Conservation (phyloP, 1,140 invertebrate species). For the Drosophila navojoa region DNA sequence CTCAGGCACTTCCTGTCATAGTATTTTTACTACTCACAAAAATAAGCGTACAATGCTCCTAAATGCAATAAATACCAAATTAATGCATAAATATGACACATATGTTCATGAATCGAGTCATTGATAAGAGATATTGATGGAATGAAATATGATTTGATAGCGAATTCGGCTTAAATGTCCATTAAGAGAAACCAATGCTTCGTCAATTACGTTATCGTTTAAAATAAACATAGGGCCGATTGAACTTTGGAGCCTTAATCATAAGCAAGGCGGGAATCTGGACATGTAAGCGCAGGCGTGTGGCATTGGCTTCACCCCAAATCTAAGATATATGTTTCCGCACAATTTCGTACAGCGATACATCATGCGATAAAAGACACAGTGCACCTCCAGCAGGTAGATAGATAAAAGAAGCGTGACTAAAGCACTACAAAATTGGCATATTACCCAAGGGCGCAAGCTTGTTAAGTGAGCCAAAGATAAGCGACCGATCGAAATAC, state of each 20-base stretch:
- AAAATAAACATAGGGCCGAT: constrained; percentile 51
- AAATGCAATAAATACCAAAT: constrained; percentile 62
- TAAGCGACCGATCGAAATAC: constrained; percentile 36
- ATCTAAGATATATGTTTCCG: constrained; percentile 16
- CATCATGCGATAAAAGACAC: constrained; percentile 34
- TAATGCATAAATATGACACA: constrained; percentile 60
- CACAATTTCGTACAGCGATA: constrained; percentile 32
- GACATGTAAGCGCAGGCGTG: constrained; percentile 39
- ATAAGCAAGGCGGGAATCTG: constrained; percentile 29
- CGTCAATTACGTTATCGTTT: constrained; percentile 51
- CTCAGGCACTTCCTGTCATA: constrained; percentile 52
- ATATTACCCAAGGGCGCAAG: constrained; percentile 55
- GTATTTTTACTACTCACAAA: constrained; percentile 25
- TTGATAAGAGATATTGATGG: constrained; percentile 14
- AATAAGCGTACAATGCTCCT: not conserved
- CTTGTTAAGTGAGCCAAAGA: constrained; percentile 29
- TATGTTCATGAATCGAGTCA: constrained; percentile 30
- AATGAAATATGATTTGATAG: constrained; percentile 1
- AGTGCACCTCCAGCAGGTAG: constrained; percentile 12
- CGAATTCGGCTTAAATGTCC: constrained; percentile 53
- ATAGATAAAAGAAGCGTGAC: constrained; percentile 59
- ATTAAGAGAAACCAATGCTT: constrained; percentile 49
- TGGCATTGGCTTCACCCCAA: constrained; percentile 22
- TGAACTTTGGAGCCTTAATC: constrained; percentile 74
- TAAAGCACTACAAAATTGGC: constrained; percentile 64